A percentile compares a stretch with the other conserved stretches of the same genome.
These are phyloP conservation scores for Lasioglossum figueresi DNA, from an alignment of 2,888 invertebrate species.

Conservation along the genomic window DNA sequence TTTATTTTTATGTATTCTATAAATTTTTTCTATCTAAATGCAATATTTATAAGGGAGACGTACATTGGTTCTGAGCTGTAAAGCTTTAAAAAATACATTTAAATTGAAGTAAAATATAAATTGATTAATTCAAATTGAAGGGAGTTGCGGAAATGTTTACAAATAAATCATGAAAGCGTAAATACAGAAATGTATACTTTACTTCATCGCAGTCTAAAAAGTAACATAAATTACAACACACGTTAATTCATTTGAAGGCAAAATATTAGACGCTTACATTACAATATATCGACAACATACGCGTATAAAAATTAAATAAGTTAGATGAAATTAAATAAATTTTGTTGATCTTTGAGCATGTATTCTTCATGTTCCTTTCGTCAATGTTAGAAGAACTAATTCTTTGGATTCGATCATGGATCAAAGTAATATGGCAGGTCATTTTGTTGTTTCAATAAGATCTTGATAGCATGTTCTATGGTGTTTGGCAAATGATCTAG, in stretches of 20 bases:
- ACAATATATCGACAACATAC: slow-evolving; percentile 4
- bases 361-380: not conserved
- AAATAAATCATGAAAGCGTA: not conserved
- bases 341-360: not conserved
- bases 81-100: not conserved
- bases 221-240: slow-evolving; percentile 11
- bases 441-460: slow-evolving; percentile 85
- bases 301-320: slow-evolving; percentile 2
- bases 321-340: not conserved
- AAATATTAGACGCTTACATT: slow-evolving; percentile 1
- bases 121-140: not conserved
- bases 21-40: not conserved
- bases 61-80: not conserved
- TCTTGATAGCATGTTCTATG: slow-evolving; percentile 89
- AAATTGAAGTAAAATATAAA: not conserved
- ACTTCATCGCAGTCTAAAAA: slow-evolving; percentile 1
- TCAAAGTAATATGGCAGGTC: slow-evolving; percentile 73
- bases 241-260: not conserved
- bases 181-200: slow-evolving; percentile 7
- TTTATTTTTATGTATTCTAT: not conserved
- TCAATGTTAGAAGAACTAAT: slow-evolving; percentile 8
- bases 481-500: slow-evolving; percentile 94
- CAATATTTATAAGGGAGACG: not conserved
- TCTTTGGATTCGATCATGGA: slow-evolving; percentile 46
- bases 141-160: not conserved